Evolutionary conservation across 2,888 invertebrate genomes (phyloP), one percentile per base, ranked within the genome.

Genomic region (Dryobotodes eremita): DNA sequence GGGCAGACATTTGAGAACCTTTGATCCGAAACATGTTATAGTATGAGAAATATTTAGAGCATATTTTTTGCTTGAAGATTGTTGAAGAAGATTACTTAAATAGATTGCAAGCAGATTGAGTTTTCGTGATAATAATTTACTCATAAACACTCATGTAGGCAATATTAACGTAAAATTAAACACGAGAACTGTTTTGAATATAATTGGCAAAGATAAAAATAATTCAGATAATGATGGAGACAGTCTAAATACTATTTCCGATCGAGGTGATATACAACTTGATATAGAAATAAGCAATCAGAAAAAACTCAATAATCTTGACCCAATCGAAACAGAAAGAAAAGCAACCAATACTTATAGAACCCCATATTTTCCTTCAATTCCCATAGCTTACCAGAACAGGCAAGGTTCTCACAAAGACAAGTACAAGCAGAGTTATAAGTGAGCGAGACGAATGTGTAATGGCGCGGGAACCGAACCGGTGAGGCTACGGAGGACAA

Each of bases 381-480:
- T 86, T 85, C 86, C 86, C 86, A 86, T 86, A 83, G 86, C 77
- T 85, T 82, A 81, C 80, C 70, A 66, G 75, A 76, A 71, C 65
- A 74, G 73, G 68, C 66, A 57, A 76, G 82, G 87, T 93, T 92
- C 93, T 92, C 93, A 93, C 92, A 91, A 89, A 89, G 86, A 88
- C 87, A 83, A 77, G 86, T 78, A 88, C 88, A 68, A 86, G 83
- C 88, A 86, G 84, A 88, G 84, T 86, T 86, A 90, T 94, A 96
- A 96, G 95, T 95, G 95, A 95, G 95, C 96, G 95, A 86, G 90
- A 88, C 95, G 91, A 96, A 96, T 96, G 92, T 82, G 92, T 96
- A 96, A 96, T 96, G 88, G 88, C 93, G 92, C 93, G 94, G 94
- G 95, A 94, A 95, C 90, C 89, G 88, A 86, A 86, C 88, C 88